Evolutionary conservation across 2,888 invertebrate species (phyloP), one percentile per base, ranked within the genome.

Genomic region (Eumerus sabulonum): DNA sequence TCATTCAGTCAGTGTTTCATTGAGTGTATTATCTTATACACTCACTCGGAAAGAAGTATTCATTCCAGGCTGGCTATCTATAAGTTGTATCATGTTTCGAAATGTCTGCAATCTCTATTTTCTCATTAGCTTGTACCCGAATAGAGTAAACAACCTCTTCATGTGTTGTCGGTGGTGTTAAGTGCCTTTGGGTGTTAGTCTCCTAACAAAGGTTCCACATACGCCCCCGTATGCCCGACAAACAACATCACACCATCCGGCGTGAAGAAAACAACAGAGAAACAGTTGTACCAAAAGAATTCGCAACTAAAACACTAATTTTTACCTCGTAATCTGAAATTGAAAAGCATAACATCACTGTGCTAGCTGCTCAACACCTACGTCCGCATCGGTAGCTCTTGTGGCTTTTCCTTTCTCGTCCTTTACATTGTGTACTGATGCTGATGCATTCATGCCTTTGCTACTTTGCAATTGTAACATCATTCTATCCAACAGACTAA

Each of bases 401-500:
- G 17, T 14, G 44, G 38, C 18, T 44, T 12, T 18, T 59, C 44
- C 42, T 48, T 47, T 67, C 16, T 57, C 13, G 13, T 63, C 27
- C 48, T 54, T 72, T 67, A 60, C 35, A n/a, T 19, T 35, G 14
- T 12, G 19, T 27, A 7, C 14, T 57, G 38, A 9, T 56, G 17
- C 50, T 56, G 27, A 62, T 77, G 40, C 40, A 27, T 62, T 9
- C 27, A 36, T 48, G 54, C 5, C 50, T 54, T 45, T 48, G 44
- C 57, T 66, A 12, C 66, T 79, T 70, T 68, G 60, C 68, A 64
- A 68, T 74, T 70, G 79, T 68, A 53, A 79, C 79, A 74, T 70
- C 60, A 68, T 73, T 74, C 68, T 74, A 73, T 74, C 79, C 79
- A 70, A 74, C 60, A 74, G 79, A 74, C 79, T 79, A 64, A 79